Evolutionary conservation across 2,888 invertebrate species (phyloP).

Genomic region (Ichneumoninae sp.): DNA sequence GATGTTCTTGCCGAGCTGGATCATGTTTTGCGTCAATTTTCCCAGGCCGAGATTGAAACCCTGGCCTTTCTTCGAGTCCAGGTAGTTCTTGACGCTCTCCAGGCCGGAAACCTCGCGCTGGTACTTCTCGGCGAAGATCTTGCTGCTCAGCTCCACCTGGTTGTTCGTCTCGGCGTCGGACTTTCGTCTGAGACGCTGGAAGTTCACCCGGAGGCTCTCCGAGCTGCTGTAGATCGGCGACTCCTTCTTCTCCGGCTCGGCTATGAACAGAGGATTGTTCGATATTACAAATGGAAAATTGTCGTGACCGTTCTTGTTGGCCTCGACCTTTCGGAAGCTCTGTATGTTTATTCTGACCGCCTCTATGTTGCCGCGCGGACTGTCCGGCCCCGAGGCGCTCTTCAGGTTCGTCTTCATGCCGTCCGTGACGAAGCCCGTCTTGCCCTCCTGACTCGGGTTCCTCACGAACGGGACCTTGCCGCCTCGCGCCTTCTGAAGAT

Average conservation of each 20-base stretch:
- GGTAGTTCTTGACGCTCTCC: conserved; percentile 81
- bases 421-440: conserved; percentile 69
- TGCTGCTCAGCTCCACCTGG: conserved; percentile 77
- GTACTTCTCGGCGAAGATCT: conserved; percentile 80
- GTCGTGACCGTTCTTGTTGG: conserved; percentile 79
- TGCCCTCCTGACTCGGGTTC: conserved; percentile 71
- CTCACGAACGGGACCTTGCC: conserved; percentile 72
- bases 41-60: conserved; percentile 79
- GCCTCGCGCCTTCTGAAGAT: conserved; percentile 71
- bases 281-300: conserved; percentile 81
- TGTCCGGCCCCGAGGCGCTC: conserved; percentile 72
- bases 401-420: conserved; percentile 74
- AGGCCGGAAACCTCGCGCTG: conserved; percentile 80
- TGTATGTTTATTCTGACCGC: conserved; percentile 78
- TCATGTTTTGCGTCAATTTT: conserved; percentile 82
- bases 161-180: conserved; percentile 80
- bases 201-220: conserved; percentile 78
- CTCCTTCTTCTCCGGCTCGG: conserved; percentile 79
- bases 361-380: conserved; percentile 76
- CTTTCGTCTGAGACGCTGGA: conserved; percentile 78
- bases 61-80: conserved; percentile 81
- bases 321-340: conserved; percentile 76
- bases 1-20: conserved; percentile 81
- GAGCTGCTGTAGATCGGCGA: conserved; percentile 80
- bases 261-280: conserved; percentile 81